Evolutionary conservation across 2,888 invertebrate species (phyloP).

Genomic region (Chymomyza fuscimana): DNA sequence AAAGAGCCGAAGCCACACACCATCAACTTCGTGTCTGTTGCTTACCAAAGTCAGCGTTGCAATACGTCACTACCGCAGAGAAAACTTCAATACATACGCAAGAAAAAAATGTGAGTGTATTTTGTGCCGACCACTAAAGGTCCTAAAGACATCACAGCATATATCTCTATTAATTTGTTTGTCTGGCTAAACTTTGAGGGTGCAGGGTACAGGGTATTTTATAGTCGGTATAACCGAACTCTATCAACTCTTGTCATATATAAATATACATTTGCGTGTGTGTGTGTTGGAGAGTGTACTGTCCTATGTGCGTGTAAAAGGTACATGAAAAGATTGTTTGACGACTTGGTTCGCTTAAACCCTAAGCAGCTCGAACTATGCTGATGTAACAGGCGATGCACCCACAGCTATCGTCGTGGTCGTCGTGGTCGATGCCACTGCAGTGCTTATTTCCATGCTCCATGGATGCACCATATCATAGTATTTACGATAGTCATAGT

Average conservation of each 20-base stretch:
- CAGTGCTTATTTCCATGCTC: conserved; percentile 50
- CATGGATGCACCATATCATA: conserved; percentile 80
- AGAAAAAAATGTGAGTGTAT: too few relatives aligned
- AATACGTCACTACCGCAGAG: too few relatives aligned
- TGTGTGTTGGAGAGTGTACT: neutral
- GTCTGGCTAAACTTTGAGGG: neutral
- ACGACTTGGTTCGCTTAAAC: conserved; percentile 35
- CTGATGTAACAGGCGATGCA: neutral
- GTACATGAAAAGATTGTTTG: conserved; percentile 13
- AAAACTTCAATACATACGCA: too few relatives aligned
- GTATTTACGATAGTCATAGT: conserved; percentile 83
- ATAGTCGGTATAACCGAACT: neutral
- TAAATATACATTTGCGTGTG: neutral
- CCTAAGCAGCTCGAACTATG: conserved; percentile 21
- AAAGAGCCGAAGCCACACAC: too few relatives aligned
- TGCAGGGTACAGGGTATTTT: neutral
- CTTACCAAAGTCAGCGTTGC: too few relatives aligned
- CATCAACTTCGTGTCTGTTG: too few relatives aligned
- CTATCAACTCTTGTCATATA: neutral
- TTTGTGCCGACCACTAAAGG: too few relatives aligned
- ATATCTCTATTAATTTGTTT: too few relatives aligned
- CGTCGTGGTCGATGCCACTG: conserved; percentile 4
- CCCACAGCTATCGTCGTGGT: neutral
- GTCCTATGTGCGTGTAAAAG: neutral
- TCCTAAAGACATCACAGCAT: too few relatives aligned